These are phyloP conservation scores for Petroica traversi DNA, from an alignment of 2,113 vertebrate species.

Conservation along the genomic window DNA sequence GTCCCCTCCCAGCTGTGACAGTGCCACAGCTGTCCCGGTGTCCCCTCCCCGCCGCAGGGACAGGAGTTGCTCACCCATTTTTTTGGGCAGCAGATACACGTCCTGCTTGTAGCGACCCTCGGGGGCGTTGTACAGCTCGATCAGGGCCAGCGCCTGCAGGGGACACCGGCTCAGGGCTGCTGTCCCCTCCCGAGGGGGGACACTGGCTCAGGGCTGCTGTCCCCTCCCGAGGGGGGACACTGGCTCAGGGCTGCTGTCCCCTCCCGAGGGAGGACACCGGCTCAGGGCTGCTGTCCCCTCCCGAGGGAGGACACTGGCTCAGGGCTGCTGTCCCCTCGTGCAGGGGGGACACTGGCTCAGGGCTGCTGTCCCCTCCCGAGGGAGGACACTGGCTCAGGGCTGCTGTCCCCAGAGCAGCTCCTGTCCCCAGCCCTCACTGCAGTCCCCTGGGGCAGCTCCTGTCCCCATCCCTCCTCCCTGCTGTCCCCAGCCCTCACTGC, in stretches of 20 bases:
- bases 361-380: too few relatives aligned
- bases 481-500: too few relatives aligned
- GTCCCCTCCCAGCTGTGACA: not conserved
- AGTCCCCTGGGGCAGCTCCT: accelerated
- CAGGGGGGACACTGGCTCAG: not conserved
- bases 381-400: not conserved
- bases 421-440: not conserved
- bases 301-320: not conserved
- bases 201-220: not conserved
- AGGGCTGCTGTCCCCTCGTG: too few relatives aligned
- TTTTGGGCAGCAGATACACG: slow-evolving; percentile 97
- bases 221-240: too few relatives aligned
- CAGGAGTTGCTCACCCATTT: too few relatives aligned
- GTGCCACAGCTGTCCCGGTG: not conserved
- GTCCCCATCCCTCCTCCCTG: too few relatives aligned
- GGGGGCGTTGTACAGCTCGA: slow-evolving; percentile 94
- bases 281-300: too few relatives aligned
- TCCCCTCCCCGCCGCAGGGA: too few relatives aligned
- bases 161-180: not conserved
- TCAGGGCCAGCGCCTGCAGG: slow-evolving; percentile 65
- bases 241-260: too few relatives aligned
- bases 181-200: not conserved
- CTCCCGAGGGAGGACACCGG: not conserved
- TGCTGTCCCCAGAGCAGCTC: not conserved
- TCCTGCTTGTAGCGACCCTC: slow-evolving; percentile 98